Conservation (phyloP, 2,797 vertebrate species). For the Melanotaenia nigrans region DNA sequence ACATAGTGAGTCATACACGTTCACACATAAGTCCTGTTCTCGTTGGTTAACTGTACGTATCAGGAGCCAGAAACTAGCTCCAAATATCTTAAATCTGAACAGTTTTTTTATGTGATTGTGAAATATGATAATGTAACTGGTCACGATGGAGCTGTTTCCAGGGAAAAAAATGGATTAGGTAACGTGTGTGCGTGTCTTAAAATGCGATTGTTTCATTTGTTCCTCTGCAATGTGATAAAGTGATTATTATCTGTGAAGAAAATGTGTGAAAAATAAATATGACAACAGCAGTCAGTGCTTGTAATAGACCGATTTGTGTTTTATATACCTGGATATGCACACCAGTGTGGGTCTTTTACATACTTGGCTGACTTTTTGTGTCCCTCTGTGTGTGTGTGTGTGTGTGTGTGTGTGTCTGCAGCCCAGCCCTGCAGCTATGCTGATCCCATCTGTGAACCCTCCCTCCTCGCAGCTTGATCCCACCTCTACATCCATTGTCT, state of each 20-base stretch:
- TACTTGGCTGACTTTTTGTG: slow-evolving; percentile 9
- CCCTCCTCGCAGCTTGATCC: slow-evolving; percentile 69
- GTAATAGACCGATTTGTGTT: neutral
- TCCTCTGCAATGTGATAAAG: neutral
- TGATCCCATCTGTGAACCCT: slow-evolving; percentile 73
- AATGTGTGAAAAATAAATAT: slow-evolving; percentile 4
- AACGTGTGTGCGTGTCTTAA: slow-evolving; percentile 1
- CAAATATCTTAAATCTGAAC: slow-evolving; percentile 6
- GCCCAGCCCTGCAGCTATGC: slow-evolving; percentile 57
- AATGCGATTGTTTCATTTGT: slow-evolving; percentile 14
- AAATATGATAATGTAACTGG: slow-evolving; percentile 18
- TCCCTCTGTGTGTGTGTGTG: neutral
- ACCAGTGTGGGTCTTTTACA: slow-evolving; percentile 12
- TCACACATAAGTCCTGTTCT: slow-evolving; percentile 7
- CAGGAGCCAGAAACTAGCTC: slow-evolving; percentile 12
- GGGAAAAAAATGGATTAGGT: slow-evolving; percentile 16
- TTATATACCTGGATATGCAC: neutral
- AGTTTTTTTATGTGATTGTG: neutral
- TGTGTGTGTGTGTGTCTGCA: slow-evolving; percentile 20
- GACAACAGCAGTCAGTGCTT: slow-evolving; percentile 5
- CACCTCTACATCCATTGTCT: slow-evolving; percentile 67
- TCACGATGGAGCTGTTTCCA: slow-evolving; percentile 13
- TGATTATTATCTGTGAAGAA: slow-evolving; percentile 6
- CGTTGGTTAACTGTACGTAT: slow-evolving; percentile 11
- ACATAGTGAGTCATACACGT: slow-evolving; percentile 5